Evolutionary conservation across 2,113 vertebrate genomes (phyloP).

Genomic region (Gadus chalcogrammus): DNA sequence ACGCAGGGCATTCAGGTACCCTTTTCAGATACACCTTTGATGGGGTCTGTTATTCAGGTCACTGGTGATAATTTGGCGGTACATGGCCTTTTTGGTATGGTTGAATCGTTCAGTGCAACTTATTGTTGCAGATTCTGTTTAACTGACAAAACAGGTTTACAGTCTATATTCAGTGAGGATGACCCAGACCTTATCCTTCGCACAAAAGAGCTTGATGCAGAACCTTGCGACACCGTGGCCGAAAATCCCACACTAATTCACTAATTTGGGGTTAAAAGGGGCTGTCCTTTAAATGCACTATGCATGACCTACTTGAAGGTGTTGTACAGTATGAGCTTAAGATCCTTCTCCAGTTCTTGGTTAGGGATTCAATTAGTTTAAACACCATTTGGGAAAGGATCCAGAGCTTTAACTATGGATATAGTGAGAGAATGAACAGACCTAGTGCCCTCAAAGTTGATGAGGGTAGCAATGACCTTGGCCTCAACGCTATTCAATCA

Average conservation of each 20-base stretch:
- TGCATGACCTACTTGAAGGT: not conserved
- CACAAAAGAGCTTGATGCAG: not conserved
- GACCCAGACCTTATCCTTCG: too few species aligned
- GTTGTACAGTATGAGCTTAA: not conserved
- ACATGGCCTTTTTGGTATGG: not conserved
- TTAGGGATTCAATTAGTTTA: not conserved
- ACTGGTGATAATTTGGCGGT: too few species aligned
- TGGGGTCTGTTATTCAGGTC: not conserved
- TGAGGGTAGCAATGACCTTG: too few species aligned
- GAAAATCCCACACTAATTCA: not conserved
- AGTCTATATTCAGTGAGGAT: not conserved
- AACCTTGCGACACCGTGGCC: not conserved
- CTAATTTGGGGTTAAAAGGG: not conserved
- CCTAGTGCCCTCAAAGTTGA: too few species aligned
- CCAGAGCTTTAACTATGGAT: not conserved
- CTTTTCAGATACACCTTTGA: too few species aligned
- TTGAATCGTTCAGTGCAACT: not conserved
- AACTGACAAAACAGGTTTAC: conserved; percentile 8
- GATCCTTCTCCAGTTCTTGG: not conserved
- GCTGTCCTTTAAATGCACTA: not conserved
- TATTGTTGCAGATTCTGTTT: not conserved
- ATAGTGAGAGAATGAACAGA: too few species aligned
- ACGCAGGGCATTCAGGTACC: too few species aligned
- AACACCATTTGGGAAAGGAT: not conserved
- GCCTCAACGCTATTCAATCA: too few species aligned